Evolutionary conservation across 2,888 invertebrate species (phyloP), one percentile per base, ranked within the genome.

Genomic region (Phyllotreta striolata): DNA sequence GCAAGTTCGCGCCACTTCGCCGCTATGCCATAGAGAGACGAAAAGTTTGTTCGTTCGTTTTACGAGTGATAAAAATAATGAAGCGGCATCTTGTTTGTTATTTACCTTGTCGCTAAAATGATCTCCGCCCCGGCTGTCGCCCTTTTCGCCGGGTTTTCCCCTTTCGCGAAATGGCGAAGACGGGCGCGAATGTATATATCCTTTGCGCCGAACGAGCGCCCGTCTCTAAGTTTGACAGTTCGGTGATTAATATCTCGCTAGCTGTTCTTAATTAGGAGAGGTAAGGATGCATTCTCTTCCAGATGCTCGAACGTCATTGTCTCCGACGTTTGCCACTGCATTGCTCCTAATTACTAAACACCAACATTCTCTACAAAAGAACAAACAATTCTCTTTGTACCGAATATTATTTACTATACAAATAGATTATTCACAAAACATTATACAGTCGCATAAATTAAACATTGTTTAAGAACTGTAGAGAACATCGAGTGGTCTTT

Each of bases 231-330:
- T 63, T 59, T 63, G 63, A 63, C 63, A 55, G 54, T 46, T 59
- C 12, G 55, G 59, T 63, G 63, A 63, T 63, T 63, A 63, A 63
- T 63, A 55, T 63, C 55, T 47, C 49, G 47, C 59, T 47, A 57
- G 49, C 47, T 47, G 59, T 37, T 46, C 59, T 63, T 63, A 59
- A 63, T 63, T 63, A 59, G 55, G 54, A 24, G 4, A 58, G 37
- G 63, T 43, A 39, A 52, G 47, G 54, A 63, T 63, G 49, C 63
- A 59, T 49, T 63, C 43, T 63, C 37, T 39, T 52, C 4, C n/a
- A 59, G 52, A 60, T 44, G 54, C 37, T 37, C 13, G 51, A 60
- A 43, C 38, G 47, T 60, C 41, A 38, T 52, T 52, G 12, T 38
- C 52, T 13, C 14, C 35, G 35, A 35, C 37, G 49, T 49, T 49